Conservation (phyloP, 2,888 invertebrate species). For the Yponomeuta plumbellus region DNA sequence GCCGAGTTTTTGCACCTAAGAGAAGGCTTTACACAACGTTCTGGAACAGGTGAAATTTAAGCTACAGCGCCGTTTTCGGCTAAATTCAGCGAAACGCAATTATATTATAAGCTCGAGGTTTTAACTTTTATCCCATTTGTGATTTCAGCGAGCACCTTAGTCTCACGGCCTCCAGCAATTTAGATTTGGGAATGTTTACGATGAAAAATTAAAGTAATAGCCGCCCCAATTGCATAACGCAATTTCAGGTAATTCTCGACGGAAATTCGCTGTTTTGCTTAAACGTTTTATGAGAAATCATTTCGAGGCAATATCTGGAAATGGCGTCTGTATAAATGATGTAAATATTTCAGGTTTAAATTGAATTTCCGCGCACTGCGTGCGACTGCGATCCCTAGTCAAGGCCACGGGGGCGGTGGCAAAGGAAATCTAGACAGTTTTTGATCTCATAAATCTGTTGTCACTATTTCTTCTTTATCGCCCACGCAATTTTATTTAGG, state of each 20-base stretch:
- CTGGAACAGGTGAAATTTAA: not conserved
- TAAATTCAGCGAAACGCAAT: too few relatives aligned
- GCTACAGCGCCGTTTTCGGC: too few relatives aligned
- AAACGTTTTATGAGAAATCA: constrained; percentile 4
- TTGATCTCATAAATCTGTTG: constrained; percentile 14
- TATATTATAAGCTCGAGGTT: too few relatives aligned
- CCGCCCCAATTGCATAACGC: not conserved
- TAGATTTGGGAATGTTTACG: not conserved
- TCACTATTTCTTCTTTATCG: constrained; percentile 4
- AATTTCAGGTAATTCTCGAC: constrained; percentile 2
- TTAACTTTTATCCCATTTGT: not conserved
- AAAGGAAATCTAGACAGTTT: not conserved
- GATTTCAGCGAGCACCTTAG: not conserved
- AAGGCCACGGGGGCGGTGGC: constrained; percentile 23
- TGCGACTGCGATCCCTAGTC: constrained; percentile 21
- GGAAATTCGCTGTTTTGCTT: constrained; percentile 5
- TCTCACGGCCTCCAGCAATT: not conserved
- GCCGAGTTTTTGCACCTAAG: not conserved
- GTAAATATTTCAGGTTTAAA: constrained; percentile 47
- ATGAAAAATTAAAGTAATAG: not conserved
- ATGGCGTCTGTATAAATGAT: constrained; percentile 39
- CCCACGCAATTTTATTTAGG: not conserved
- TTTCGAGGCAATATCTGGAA: constrained; percentile 30
- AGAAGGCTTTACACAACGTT: not conserved
- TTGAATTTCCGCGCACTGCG: constrained; percentile 32